These are phyloP conservation scores for Pseudopodoces humilis DNA, from an alignment of 2,113 vertebrate genomes.

Conservation along the genomic window DNA sequence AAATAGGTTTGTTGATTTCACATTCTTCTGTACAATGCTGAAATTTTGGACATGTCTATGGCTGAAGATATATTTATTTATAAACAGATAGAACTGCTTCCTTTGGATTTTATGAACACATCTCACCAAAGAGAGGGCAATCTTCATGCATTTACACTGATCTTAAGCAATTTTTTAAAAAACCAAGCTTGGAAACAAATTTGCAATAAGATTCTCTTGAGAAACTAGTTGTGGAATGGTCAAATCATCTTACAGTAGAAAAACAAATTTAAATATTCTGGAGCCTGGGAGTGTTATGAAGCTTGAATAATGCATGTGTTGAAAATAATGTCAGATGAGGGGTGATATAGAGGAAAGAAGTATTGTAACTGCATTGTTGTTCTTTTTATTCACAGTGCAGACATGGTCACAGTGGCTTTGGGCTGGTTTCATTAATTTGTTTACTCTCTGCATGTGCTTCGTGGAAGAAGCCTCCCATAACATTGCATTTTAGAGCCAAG, in stretches of 20 bases:
- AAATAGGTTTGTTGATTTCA: neutral
- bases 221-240: neutral
- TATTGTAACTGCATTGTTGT: neutral
- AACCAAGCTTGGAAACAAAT: neutral
- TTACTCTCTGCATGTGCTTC: neutral
- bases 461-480: neutral
- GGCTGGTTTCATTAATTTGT: neutral
- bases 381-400: neutral
- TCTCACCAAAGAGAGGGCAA: neutral
- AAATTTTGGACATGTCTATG: neutral
- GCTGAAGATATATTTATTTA: neutral
- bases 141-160: neutral
- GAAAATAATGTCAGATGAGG: neutral
- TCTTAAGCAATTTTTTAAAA: neutral
- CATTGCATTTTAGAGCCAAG: neutral
- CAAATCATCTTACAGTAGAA: neutral
- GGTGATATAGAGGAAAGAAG: neutral
- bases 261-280: neutral
- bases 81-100: neutral
- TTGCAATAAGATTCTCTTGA: neutral
- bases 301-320: conserved; percentile 24
- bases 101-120: neutral
- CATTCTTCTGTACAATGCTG: neutral
- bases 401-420: neutral
- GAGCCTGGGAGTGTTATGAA: neutral